Conservation (phyloP, 2,888 invertebrate genomes). For the Platynereis dumerilii region DNA sequence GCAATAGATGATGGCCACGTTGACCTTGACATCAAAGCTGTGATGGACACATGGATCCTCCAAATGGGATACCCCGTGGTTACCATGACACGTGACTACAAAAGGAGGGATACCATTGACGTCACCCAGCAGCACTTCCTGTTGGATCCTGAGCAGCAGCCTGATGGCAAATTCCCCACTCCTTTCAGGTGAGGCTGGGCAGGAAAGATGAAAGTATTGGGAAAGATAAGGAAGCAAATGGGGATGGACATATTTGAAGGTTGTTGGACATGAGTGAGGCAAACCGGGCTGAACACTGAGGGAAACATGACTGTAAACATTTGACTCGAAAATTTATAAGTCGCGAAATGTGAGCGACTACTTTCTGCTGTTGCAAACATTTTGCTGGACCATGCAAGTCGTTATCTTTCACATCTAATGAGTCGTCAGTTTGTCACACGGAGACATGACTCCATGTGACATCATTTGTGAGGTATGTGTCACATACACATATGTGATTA, state of each 20-base stretch:
- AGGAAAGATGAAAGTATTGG: neutral
- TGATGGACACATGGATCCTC: slow-evolving; percentile 56
- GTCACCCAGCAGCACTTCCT: slow-evolving; percentile 49
- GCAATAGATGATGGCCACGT: slow-evolving; percentile 60
- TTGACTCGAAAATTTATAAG: too few species aligned
- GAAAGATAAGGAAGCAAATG: neutral
- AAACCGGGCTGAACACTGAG: too few species aligned
- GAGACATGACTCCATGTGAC: too few species aligned
- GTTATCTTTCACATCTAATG: too few species aligned
- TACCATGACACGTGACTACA: slow-evolving; percentile 31
- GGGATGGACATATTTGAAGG: neutral
- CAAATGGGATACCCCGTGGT: slow-evolving; percentile 60
- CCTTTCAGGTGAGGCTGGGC: slow-evolving; percentile 20
- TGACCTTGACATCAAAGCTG: slow-evolving; percentile 42
- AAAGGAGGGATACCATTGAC: slow-evolving; percentile 28
- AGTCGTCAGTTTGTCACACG: too few species aligned
- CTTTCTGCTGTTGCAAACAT: too few species aligned
- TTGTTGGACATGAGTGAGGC: too few species aligned
- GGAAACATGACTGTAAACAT: too few species aligned
- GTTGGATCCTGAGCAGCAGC: slow-evolving; percentile 37
- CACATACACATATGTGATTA: too few species aligned
- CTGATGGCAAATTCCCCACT: slow-evolving; percentile 21
- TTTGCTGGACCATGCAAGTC: too few species aligned
- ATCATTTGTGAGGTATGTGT: too few species aligned
- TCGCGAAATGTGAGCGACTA: too few species aligned